Base-by-base conservation (phyloP, 2,113 vertebrate species). In the Euleptes europaea region DNA sequence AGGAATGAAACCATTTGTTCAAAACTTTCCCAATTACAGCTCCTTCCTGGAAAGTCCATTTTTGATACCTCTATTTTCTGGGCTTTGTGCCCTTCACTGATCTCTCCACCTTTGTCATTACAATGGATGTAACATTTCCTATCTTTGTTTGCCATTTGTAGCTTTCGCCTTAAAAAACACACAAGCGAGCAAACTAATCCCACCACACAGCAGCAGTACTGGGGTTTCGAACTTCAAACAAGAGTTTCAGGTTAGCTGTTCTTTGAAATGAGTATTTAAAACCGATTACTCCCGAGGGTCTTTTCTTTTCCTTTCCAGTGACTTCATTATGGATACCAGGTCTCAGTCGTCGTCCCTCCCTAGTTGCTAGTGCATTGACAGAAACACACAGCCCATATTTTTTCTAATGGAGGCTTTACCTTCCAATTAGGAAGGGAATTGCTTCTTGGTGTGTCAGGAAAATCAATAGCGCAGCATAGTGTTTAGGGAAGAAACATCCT, bases 391-490 rank as follows among this genome's bases (percentile, higher is more conserved):
- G 14, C 57, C 75, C 40, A 35, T 15, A 23, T 40, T 4, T 54
- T 40, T 67, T 70, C 31, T 79, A 69, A 84, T 33, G 40, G 72
- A 49, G 47, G 15, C 23, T 85, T 84, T 69, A 19, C 13, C 26
- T 85, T 84, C 44, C 31, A 70, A 38, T 81, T 73, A 78, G 19
- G 33, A 77, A 35, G 47, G 47, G 71, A 60, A 33, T 21, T 40
- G 31, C 51, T 71, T 26, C 71, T 67, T 54, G 7, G 23, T 26
- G 2, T 47, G 78, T n/a, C 1, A 0, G 35, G 28, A 78, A 19
- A 70, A 83, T 90, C 66, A 69, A 26, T 78, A 69, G 38, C 21
- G 14, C 35, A 2, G 0, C 57, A 65, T 86, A 82, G 79, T 84
- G 35, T 13, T 57, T 47, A 44, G 23, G 47, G 38, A 86, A 80